A percentile compares a stretch with the other conserved stretches of the same genome.
These are phyloP conservation scores for Hypocryptadius cinnamomeus DNA, from an alignment of 2,113 vertebrate genomes.

Conservation along the genomic window DNA sequence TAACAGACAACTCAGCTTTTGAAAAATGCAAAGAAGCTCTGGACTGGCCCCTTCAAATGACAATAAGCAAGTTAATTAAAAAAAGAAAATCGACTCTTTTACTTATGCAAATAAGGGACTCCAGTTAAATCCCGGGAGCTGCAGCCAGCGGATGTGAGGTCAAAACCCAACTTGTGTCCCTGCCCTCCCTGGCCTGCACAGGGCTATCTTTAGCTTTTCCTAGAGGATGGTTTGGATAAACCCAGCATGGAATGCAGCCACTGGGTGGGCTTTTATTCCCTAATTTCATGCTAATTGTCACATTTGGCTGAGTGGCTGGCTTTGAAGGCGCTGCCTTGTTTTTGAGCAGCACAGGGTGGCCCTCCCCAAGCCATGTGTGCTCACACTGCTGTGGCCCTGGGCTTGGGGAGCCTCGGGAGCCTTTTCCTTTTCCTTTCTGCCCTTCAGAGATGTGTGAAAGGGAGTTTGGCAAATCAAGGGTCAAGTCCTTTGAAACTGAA, in stretches of 20 bases:
- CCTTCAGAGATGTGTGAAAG: not conserved
- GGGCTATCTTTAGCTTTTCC: not conserved
- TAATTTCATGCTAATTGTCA: conserved; percentile 24
- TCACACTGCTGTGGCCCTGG: not conserved
- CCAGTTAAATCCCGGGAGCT: not conserved
- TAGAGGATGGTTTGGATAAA: not conserved
- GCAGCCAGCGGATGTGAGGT: not conserved
- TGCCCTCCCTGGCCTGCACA: not conserved
- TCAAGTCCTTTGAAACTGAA: not conserved
- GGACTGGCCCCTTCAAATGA: not conserved
- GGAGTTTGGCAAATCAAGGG: not conserved
- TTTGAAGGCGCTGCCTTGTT: not conserved
- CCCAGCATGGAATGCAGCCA: not conserved
- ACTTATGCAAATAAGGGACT: not conserved
- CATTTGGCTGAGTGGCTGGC: not conserved
- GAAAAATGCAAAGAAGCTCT: not conserved
- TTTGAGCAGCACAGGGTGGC: not conserved
- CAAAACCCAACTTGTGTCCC: not conserved
- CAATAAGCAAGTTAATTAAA: not conserved
- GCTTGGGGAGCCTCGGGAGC: not conserved
- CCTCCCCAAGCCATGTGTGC: rapidly evolving
- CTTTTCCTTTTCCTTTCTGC: not conserved
- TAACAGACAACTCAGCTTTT: not conserved
- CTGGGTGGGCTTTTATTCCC: not conserved
- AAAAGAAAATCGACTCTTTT: not conserved